Evolutionary conservation across 2,113 vertebrate genomes (phyloP).

Genomic region (Nannospalax galili): DNA sequence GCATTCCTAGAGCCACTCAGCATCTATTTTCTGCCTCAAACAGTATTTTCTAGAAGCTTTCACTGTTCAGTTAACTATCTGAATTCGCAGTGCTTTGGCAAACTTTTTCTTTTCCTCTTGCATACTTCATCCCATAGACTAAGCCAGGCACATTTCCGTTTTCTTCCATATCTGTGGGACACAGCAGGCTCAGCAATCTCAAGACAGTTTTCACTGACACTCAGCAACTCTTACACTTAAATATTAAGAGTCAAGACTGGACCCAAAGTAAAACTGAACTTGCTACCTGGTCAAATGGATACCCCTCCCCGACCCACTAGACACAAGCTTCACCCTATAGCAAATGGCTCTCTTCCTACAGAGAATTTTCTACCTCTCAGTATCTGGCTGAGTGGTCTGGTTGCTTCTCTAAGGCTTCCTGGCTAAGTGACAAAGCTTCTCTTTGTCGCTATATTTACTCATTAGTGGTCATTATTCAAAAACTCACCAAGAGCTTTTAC

Average conservation of each 20-base stretch:
- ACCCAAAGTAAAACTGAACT: slow-evolving; percentile 64
- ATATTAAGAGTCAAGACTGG: slow-evolving; percentile 64
- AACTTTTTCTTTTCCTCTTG: not conserved
- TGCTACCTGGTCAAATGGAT: slow-evolving; percentile 32
- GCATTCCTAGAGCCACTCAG: slow-evolving; percentile 22
- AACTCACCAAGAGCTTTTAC: slow-evolving; percentile 65
- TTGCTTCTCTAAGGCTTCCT: slow-evolving; percentile 56
- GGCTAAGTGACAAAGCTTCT: slow-evolving; percentile 32
- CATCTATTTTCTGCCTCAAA: not conserved
- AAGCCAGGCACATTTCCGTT: slow-evolving; percentile 30
- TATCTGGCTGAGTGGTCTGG: slow-evolving; percentile 52
- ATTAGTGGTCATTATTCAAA: slow-evolving; percentile 56
- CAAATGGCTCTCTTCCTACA: not conserved
- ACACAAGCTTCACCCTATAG: not conserved
- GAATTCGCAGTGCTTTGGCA: slow-evolving; percentile 39
- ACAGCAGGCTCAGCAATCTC: slow-evolving; percentile 36
- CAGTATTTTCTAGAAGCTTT: not conserved
- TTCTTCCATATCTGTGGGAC: not conserved
- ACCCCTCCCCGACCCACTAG: not conserved
- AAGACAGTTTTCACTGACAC: slow-evolving; percentile 46
- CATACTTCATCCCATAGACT: not conserved
- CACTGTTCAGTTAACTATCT: not conserved
- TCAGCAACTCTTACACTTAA: slow-evolving; percentile 38
- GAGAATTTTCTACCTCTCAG: slow-evolving; percentile 14
- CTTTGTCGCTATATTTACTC: slow-evolving; percentile 47